phyloP scores from a whole-genome alignment of 2,797 vertebrate genomes.

The Crenichthys baileyi region DNA sequence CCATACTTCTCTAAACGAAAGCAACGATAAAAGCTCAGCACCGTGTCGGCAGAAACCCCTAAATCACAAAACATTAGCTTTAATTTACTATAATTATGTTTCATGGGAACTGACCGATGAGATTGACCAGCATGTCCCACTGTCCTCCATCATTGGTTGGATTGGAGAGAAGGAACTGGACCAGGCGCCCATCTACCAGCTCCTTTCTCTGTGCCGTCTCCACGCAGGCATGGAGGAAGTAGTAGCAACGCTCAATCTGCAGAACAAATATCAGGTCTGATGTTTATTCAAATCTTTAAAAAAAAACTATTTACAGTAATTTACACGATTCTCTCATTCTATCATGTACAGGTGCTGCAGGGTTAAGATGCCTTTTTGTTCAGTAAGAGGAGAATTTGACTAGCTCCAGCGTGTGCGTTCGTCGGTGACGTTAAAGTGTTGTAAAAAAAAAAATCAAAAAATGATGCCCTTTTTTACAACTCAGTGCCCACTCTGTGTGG shows the following conservation, averaged over 20 bases:
- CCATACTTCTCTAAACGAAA: conserved; percentile 91
- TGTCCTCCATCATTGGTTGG: conserved; percentile 96
- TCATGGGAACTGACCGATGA: conserved; percentile 86
- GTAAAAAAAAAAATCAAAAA: no score
- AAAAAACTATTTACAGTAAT: neutral
- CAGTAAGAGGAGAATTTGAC: no score
- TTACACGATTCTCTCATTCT: neutral
- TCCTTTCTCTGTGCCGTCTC: conserved; percentile 93
- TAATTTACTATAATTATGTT: neutral
- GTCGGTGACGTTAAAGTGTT: no score
- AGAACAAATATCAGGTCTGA: neutral
- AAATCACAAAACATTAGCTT: neutral
- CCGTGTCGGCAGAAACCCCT: neutral
- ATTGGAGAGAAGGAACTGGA: conserved; percentile 93
- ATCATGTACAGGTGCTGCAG: neutral
- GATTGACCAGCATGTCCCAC: conserved; percentile 99
- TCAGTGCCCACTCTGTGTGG: neutral
- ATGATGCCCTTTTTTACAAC: neutral
- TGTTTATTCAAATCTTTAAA: neutral
- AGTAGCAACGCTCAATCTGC: conserved; percentile 95
- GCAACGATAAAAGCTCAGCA: neutral
- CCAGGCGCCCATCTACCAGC: conserved; percentile 90
- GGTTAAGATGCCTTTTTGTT: no score
- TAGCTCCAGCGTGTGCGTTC: no score
- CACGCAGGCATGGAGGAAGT: conserved; percentile 92